phyloP scores from a whole-genome alignment of 2,888 invertebrate genomes.

The Dorcus hopei region DNA sequence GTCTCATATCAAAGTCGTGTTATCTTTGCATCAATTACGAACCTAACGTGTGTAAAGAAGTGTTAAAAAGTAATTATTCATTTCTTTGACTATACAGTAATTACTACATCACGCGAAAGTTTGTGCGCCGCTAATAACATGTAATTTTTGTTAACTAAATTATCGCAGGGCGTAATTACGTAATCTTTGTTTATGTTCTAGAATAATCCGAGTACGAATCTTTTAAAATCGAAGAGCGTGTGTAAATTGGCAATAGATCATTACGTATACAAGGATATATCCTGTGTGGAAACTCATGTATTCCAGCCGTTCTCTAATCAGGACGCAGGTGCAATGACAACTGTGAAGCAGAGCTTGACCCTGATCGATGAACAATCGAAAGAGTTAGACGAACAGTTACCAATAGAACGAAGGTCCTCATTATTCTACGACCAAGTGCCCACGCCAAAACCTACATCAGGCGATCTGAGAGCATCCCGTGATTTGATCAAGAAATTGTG shows the following conservation, averaged over 20 bases:
- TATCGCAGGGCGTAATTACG: background rate
- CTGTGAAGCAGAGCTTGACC: conserved; percentile 57
- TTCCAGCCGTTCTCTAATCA: conserved; percentile 75
- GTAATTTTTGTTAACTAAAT: conserved; percentile 2
- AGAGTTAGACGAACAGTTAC: conserved; percentile 52
- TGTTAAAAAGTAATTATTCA: conserved; percentile 5
- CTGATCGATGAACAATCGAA: conserved; percentile 56
- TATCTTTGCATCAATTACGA: conserved; percentile 1
- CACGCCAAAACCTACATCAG: conserved; percentile 63
- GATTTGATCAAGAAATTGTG: conserved; percentile 71
- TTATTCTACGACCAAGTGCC: conserved; percentile 72
- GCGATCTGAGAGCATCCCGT: conserved; percentile 68
- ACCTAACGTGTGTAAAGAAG: background rate
- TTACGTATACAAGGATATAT: conserved; percentile 67
- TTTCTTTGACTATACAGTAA: background rate
- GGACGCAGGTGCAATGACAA: conserved; percentile 70
- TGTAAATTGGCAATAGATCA: conserved; percentile 76
- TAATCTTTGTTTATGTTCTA: conserved; percentile 40
- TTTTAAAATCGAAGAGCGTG: conserved; percentile 68
- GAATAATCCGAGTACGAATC: conserved; percentile 62
- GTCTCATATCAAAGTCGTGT: no score
- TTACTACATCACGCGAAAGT: background rate
- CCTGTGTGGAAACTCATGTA: conserved; percentile 69
- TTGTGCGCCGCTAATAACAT: background rate
- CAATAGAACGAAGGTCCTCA: conserved; percentile 58